These are phyloP conservation scores for Orcinus orca DNA, from an alignment of 2,113 vertebrate genomes.

Conservation along the genomic window DNA sequence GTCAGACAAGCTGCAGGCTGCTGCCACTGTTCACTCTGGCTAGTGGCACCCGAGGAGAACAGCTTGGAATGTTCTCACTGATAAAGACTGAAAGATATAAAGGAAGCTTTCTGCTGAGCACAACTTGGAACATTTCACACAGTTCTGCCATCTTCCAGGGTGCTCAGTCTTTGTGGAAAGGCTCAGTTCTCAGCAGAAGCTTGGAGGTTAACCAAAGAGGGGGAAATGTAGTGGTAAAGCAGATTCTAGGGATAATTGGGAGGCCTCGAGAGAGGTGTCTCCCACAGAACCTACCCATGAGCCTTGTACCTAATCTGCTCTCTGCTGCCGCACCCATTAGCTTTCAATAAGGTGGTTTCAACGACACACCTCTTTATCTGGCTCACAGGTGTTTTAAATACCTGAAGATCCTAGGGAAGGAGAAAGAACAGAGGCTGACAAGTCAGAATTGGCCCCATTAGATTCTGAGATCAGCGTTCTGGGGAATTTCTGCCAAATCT, in stretches of 20 bases:
- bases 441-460: neutral
- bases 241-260: neutral
- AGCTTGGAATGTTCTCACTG: slow-evolving; percentile 46
- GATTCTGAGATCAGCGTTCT: neutral
- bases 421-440: neutral
- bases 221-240: neutral
- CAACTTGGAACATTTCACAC: slow-evolving; percentile 51
- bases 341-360: slow-evolving; percentile 14
- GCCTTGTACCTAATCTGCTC: neutral
- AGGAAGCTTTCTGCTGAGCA: slow-evolving; percentile 36
- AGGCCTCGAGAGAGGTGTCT: neutral
- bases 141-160: neutral
- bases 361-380: neutral
- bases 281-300: neutral
- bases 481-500: slow-evolving; percentile 1
- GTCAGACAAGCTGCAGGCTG: neutral
- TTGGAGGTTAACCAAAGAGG: neutral
- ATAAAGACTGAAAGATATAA: slow-evolving; percentile 43
- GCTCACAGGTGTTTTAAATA: neutral
- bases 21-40: neutral
- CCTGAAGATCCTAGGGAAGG: neutral
- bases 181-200: slow-evolving; percentile 28
- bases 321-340: neutral
- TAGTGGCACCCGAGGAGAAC: slow-evolving; percentile 1
- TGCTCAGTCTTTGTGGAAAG: neutral